These are phyloP conservation scores for Choristoneura fumiferana DNA, from an alignment of 1,140 invertebrate genomes.

Conservation along the genomic window DNA sequence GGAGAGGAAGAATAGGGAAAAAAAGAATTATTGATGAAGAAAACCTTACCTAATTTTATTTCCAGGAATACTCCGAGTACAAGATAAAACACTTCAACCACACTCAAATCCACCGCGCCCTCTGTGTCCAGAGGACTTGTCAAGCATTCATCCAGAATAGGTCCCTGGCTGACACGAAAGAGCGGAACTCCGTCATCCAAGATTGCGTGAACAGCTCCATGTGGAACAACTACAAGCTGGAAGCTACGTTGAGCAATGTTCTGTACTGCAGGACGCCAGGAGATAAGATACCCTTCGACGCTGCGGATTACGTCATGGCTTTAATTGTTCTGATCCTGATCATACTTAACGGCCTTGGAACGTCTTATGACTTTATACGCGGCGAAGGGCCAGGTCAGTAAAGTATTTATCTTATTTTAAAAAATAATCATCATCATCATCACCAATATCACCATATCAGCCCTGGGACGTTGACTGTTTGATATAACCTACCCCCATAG, in stretches of 20 bases:
- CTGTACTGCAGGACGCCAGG: neutral
- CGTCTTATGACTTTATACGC: neutral
- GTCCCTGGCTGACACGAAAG: conserved; percentile 25
- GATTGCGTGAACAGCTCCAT: conserved; percentile 2
- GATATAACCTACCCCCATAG: no score
- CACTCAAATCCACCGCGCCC: conserved; percentile 73
- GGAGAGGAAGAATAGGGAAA: no score
- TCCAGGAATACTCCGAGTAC: conserved; percentile 63
- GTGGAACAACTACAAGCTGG: neutral
- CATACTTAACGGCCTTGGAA: neutral
- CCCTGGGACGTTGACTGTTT: no score
- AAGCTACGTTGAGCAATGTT: neutral
- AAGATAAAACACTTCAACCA: conserved; percentile 75
- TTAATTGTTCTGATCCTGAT: neutral
- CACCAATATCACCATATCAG: no score
- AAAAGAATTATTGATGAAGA: no score
- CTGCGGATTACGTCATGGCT: neutral
- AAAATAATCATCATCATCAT: no score
- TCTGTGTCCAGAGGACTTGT: conserved; percentile 68
- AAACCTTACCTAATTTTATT: conserved; percentile 11
- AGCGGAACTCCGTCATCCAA: conserved; percentile 12
- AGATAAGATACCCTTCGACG: neutral
- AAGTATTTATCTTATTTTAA: neutral
- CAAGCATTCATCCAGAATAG: conserved; percentile 26
- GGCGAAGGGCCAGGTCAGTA: neutral